These are phyloP conservation scores for Trinectes maculatus DNA, from an alignment of 2,113 vertebrate genomes.

Conservation along the genomic window DNA sequence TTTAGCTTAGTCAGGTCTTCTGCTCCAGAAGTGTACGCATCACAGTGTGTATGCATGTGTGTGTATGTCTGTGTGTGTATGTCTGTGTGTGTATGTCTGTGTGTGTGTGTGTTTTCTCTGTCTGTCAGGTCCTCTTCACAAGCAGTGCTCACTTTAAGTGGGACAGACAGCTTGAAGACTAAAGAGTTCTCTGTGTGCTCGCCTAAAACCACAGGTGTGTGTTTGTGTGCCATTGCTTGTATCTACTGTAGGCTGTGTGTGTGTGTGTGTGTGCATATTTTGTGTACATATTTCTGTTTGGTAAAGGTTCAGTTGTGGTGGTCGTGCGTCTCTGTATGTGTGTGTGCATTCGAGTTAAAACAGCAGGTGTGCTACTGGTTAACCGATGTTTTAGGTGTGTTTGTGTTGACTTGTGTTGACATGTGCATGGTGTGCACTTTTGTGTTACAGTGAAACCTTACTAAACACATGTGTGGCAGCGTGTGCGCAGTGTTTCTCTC, in stretches of 20 bases:
- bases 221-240: conserved; percentile 38
- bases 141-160: conserved; percentile 73
- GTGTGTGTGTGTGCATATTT: conserved; percentile 5
- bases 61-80: conserved; percentile 40
- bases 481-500: conserved; percentile 53
- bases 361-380: neutral
- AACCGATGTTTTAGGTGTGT: conserved; percentile 23
- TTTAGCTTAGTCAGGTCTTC: conserved; percentile 81
- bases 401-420: conserved; percentile 9
- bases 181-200: conserved; percentile 71
- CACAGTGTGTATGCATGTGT: conserved; percentile 50
- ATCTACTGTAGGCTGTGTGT: conserved; percentile 15
- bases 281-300: conserved; percentile 30
- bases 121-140: conserved; percentile 78
- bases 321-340: conserved; percentile 8
- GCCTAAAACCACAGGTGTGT: conserved; percentile 75
- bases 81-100: conserved; percentile 46
- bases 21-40: conserved; percentile 73
- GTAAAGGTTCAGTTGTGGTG: conserved; percentile 30
- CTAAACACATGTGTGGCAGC: conserved; percentile 33
- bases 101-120: conserved; percentile 57
- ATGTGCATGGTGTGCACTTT: conserved; percentile 3
- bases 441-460: conserved; percentile 37
- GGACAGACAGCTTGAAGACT: conserved; percentile 75
- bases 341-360: neutral